Base-by-base conservation (phyloP, 2,888 invertebrate genomes). In the Oscheius sp. region DNA sequence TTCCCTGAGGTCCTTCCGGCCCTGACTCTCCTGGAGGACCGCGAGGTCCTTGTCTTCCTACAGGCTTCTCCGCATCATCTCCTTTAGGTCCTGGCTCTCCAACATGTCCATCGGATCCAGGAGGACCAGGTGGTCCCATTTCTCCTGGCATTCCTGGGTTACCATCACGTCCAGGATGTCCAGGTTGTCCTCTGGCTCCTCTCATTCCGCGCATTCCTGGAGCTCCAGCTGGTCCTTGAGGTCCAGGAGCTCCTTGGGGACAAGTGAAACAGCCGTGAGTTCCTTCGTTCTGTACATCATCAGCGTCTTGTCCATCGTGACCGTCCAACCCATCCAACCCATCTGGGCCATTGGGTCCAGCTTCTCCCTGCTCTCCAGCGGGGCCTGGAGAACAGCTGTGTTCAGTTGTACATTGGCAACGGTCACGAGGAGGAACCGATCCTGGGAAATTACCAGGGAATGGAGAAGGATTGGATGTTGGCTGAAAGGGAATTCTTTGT, bases 161-260 rank as follows among this genome's bases (percentile, higher is more conserved):
- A 72, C 80, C 83, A 52, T 83, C 83, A 55, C 80, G 66, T 55
- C 82, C 82, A 64, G 80, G 80, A 48, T 69, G 65, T 29, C 82
- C 82, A 33, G 77, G 74, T 50, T 76, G 73, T 67, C 82, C 82
- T 46, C 79, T 73, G 34, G 78, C 76, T 70, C 82, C 82, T 37
- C 81, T 78, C 82, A 80, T 81, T 73, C 83, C 83, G 29, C 81
- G 75, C 64, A 83, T 73, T 67, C 83, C 83, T 45, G 82, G 77
- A 23, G 69, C 46, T 57, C 82, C 82, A 12, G 65, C 25, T 37
- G 79, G 77, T 74, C 79, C 79, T 61, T 75, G 80, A 46, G 74
- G 74, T 72, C 81, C 81, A 23, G 71, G 75, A 46, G 72, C 74
- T 53, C 79, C 81, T 66, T 74, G 75, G 45, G 82, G 82, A 69